Base-by-base conservation (phyloP, 2,113 vertebrate genomes). In the Grallaria varia region DNA sequence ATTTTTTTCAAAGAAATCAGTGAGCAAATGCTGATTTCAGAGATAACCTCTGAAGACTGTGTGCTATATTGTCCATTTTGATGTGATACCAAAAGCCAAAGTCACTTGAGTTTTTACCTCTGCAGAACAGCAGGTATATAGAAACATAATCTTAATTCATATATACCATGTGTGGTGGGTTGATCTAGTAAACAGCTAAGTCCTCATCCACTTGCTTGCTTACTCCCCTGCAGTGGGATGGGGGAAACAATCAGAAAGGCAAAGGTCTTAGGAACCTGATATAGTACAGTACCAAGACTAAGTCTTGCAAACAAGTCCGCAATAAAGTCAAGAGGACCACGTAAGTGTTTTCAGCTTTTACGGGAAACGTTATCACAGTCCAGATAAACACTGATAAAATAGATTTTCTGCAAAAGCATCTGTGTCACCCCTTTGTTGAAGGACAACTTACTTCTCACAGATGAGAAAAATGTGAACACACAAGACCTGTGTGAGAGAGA, bases 1-100 rank as follows among this genome's bases (percentile, higher is more conserved):
- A 1, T 5, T 55, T 42, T 49, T 35, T 4, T n/a, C n/a, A 53
- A 77, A 50, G 21, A 79, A 69, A 78, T 37, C 19, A 2, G 0
- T 40, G 22, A 52, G 21, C 25, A 64, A 90, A 81, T 28, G 69
- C 40, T 39, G 20, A 76, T 52, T 77, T 73, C 31, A 64, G 40
- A 84, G 21, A 33, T 37, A 56, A 47, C 9, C 12, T 69, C 53
- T 69, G 18, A 33, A 82, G 23, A 42, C 4, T 42, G 5, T 45
- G 5, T 40, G 22, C 25, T 87, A 14, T 50, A 25, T 69, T 59
- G 13, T 68, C 27, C 30, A 64, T 84, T 92, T 63, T 45, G 73
- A 50, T 3, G 1, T 19, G 24, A 69, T 42, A 68, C 2, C 25
- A 50, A 80, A 93, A 80, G 14, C 22, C 24, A 23, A 82, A 87